phyloP scores from a whole-genome alignment of 2,888 invertebrate genomes.

The Tribolium freemani region DNA sequence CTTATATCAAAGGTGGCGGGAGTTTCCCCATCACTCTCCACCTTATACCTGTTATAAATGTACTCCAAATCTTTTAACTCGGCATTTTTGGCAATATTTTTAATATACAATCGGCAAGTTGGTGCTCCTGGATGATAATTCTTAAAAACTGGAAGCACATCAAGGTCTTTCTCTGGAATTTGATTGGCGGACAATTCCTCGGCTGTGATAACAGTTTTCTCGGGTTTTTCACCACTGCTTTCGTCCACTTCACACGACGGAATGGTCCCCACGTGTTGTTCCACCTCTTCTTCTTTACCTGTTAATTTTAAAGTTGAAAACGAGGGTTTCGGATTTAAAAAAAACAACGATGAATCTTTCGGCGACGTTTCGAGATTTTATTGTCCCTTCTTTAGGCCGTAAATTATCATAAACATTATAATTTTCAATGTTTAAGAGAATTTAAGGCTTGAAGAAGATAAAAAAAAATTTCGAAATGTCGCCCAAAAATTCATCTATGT shows the following conservation, averaged over 20 bases:
- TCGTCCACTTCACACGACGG: slow-evolving; percentile 25
- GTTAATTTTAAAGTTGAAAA: too few species aligned
- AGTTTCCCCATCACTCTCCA: slow-evolving; percentile 62
- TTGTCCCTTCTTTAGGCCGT: too few species aligned
- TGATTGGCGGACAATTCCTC: slow-evolving; percentile 78
- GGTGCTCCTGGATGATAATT: slow-evolving; percentile 88
- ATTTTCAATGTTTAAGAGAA: too few species aligned
- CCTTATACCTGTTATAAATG: slow-evolving; percentile 80
- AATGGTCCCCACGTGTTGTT: slow-evolving; percentile 30
- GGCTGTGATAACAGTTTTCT: slow-evolving; percentile 71
- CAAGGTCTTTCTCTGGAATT: slow-evolving; percentile 80
- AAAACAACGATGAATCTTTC: too few species aligned
- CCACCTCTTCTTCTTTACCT: slow-evolving; percentile 50
- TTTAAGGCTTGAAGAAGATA: too few species aligned
- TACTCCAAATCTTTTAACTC: slow-evolving; percentile 81
- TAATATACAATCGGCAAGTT: slow-evolving; percentile 90
- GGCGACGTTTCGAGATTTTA: too few species aligned
- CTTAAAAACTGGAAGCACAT: slow-evolving; percentile 83
- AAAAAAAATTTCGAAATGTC: too few species aligned
- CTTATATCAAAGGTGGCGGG: slow-evolving; percentile 74
- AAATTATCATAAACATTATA: too few species aligned
- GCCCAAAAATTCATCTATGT: too few species aligned
- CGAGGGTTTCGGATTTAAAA: too few species aligned
- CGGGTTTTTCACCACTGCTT: slow-evolving; percentile 34
- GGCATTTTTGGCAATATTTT: slow-evolving; percentile 88